Evolutionary conservation across 2,797 vertebrate species (phyloP), one percentile per base, ranked within the genome.

Genomic region (Mormyrus hasselquistii): DNA sequence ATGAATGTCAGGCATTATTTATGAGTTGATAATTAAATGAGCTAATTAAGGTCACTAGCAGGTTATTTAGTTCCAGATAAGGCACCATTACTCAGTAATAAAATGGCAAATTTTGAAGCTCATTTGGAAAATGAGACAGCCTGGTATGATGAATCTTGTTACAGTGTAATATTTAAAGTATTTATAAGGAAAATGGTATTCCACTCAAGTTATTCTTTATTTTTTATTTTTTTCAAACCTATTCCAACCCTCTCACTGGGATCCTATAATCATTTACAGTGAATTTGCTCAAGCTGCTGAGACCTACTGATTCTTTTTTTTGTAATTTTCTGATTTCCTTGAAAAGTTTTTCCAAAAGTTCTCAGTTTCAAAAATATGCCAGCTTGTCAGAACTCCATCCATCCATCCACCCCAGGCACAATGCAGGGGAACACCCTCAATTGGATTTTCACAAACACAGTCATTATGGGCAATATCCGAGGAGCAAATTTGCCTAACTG

Each of bases 1-100:
- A 79, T 79, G 73, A 79, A 79, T 79, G 38, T 47, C 41, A 44
- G 73, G 7, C 34, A 79, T 79, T 79, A 79, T 79, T 79, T 79
- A 79, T 79, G 41, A 73, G 41, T 79, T 79, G 41, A 79, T 79
- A 79, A 79, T 79, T 79, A 79, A 79, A 79, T 41, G 73, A 79
- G 73, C 29, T 79, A 79, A 79, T 79, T 44, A 79, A 79, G 41
- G 73, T 79, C 41, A n/a, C 73, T 79, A 79, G 73, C 73, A 44
- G 38, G 38, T 79, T 79, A 79, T 79, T 79, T 44, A 79, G 73
- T 41, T 79, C 73, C 73, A 44, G 73, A 79, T 44, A 41, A 41
- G 73, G 38, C 16, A 44, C 34, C 38, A 79, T 79, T 79, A 41
- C 73, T 79, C 73, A 79, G 73, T 79, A 44, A 34, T 73, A 73